Evolutionary conservation across 2,113 vertebrate species (phyloP).

Genomic region (Ancistrus triradiatus): DNA sequence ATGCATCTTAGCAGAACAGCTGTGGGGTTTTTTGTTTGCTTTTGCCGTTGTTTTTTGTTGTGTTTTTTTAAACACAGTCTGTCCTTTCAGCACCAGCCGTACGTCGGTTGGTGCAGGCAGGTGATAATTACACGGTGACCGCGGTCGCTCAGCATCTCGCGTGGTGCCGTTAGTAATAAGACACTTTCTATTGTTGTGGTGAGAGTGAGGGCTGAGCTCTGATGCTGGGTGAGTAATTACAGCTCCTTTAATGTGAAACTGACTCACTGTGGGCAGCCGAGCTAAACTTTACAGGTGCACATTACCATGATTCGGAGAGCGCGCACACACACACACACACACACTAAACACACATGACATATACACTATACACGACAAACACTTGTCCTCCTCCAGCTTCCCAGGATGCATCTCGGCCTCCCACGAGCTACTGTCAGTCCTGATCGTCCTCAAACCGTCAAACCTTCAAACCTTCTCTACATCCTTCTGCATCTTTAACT

Average conservation of each 20-base stretch:
- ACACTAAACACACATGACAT: too few relatives aligned
- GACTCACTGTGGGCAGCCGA: neutral
- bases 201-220: constrained; percentile 5
- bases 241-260: neutral
- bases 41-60: too few relatives aligned
- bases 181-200: neutral
- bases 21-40: too few relatives aligned
- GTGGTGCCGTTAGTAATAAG: neutral
- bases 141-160: neutral
- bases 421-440: neutral
- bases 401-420: neutral
- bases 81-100: too few relatives aligned
- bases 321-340: constrained; percentile 9
- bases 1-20: too few relatives aligned
- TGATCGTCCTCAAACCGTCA: neutral
- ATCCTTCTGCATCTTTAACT: neutral
- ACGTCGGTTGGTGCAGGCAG: neutral
- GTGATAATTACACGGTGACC: neutral
- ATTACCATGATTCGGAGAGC: constrained; percentile 17
- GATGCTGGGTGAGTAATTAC: constrained; percentile 43
- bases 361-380: too few relatives aligned
- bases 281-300: constrained; percentile 2
- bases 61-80: too few relatives aligned
- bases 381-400: constrained; percentile 10
- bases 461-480: neutral